Percentiles rank a stretch among this genome's conserved stretches.
phyloP scores from a whole-genome alignment of 1,140 invertebrate species.

The Orius laevigatus region DNA sequence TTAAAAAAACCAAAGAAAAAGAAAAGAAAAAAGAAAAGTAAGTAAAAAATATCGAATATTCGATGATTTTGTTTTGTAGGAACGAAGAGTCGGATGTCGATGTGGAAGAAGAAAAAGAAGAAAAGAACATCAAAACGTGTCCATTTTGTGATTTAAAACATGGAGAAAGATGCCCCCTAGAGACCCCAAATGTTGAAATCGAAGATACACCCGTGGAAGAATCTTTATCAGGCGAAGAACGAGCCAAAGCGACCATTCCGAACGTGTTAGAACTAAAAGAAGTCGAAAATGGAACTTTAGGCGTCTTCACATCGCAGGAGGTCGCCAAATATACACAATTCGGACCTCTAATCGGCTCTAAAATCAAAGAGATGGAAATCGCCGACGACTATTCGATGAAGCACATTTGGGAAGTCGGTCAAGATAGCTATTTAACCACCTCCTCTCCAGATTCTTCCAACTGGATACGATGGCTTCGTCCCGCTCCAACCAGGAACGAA shows the following conservation, averaged over 20 bases:
- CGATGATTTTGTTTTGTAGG: too few species aligned
- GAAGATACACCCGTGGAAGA: too few species aligned
- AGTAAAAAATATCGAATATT: too few species aligned
- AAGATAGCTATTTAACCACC: constrained; percentile 42
- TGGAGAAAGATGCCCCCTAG: too few species aligned
- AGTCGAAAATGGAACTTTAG: constrained; percentile 30
- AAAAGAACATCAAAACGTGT: too few species aligned
- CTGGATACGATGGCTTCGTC: constrained; percentile 64
- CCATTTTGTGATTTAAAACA: too few species aligned
- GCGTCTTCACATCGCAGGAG: constrained; percentile 36
- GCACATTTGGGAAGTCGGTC: constrained; percentile 51
- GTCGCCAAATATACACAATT: constrained; percentile 51
- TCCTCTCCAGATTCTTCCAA: constrained; percentile 53
- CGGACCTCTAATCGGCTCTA: constrained; percentile 54
- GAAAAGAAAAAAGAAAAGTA: too few species aligned
- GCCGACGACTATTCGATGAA: constrained; percentile 54
- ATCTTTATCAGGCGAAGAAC: too few species aligned
- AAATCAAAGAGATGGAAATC: constrained; percentile 49
- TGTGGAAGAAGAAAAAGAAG: too few species aligned
- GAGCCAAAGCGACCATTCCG: constrained; percentile 23
- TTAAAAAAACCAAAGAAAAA: too few species aligned
- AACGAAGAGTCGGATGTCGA: too few species aligned
- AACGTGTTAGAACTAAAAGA: constrained; percentile 37
- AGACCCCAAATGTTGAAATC: too few species aligned
- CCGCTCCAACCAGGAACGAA: constrained; percentile 47